phyloP scores from a whole-genome alignment of 2,113 vertebrate species.

The Osmerus mordax region DNA sequence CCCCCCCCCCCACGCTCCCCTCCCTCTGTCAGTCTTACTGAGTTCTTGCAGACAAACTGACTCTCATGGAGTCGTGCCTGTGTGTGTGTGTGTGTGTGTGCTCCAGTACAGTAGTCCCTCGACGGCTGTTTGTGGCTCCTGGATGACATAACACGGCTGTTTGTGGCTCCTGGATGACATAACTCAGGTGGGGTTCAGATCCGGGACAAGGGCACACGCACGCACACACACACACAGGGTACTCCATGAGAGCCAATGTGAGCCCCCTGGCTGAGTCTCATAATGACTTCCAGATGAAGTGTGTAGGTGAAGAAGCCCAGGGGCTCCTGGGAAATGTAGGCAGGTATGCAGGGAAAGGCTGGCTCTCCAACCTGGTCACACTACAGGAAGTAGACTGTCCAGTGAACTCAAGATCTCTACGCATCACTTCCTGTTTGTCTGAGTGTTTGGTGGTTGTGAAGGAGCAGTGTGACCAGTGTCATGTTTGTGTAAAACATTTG shows the following conservation, averaged over 20 bases:
- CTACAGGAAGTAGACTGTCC: no score
- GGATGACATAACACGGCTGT: constrained; percentile 25
- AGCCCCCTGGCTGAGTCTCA: not conserved
- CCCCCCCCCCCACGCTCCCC: no score
- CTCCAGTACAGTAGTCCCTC: constrained; percentile 14
- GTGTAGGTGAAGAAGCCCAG: not conserved
- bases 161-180: constrained; percentile 19
- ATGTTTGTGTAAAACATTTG: not conserved
- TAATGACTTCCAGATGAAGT: constrained; percentile 57
- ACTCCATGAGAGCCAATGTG: not conserved
- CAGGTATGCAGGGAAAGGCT: not conserved
- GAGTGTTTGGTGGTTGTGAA: no score
- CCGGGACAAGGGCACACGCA: constrained; percentile 17
- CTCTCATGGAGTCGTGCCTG: not conserved
- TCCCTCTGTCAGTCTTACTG: no score
- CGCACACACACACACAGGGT: not conserved
- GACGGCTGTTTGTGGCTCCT: not conserved
- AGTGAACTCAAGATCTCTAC: no score
- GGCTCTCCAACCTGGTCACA: no score
- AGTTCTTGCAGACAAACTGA: no score
- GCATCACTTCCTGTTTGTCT: no score
- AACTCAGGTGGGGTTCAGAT: constrained; percentile 29
- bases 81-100: not conserved
- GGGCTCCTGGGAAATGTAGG: constrained; percentile 43
- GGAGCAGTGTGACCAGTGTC: not conserved